Evolutionary conservation across 2,797 vertebrate species (phyloP).

Genomic region (Sebastes aleutianus): DNA sequence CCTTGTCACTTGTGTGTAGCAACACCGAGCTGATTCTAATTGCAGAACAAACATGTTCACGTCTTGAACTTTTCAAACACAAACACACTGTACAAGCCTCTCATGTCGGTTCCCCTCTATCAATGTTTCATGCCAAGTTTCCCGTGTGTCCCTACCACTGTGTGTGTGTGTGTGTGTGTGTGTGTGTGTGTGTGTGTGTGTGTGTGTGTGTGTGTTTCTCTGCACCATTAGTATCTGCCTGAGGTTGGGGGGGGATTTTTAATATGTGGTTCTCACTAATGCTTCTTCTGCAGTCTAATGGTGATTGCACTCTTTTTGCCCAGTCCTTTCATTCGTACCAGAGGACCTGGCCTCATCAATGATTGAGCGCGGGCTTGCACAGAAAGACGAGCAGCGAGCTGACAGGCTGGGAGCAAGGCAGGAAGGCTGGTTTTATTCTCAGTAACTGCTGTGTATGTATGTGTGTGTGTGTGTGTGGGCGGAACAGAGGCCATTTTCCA

Average conservation of each 20-base stretch:
- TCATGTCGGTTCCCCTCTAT: not conserved
- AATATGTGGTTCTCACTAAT: slow-evolving; percentile 50
- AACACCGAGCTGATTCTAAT: not conserved
- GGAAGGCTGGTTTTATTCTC: slow-evolving; percentile 52
- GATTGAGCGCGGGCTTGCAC: slow-evolving; percentile 58
- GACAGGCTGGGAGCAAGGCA: slow-evolving; percentile 33
- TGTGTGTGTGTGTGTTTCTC: not conserved
- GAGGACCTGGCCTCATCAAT: slow-evolving; percentile 67
- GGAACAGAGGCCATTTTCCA: slow-evolving; percentile 60
- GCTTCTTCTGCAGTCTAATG: slow-evolving; percentile 48
- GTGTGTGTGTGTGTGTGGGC: slow-evolving; percentile 6
- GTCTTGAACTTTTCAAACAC: slow-evolving; percentile 8
- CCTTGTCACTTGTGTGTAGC: not conserved
- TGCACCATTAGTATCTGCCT: slow-evolving; percentile 18
- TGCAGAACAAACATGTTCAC: slow-evolving; percentile 20
- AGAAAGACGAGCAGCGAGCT: slow-evolving; percentile 50
- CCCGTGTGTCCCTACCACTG: not conserved
- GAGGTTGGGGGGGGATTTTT: slow-evolving; percentile 30
- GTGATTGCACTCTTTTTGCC: slow-evolving; percentile 56
- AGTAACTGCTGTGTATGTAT: not conserved
- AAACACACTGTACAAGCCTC: slow-evolving; percentile 12
- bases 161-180: not conserved
- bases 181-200: not conserved
- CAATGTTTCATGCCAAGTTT: slow-evolving; percentile 8
- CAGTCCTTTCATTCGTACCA: slow-evolving; percentile 54